These are phyloP conservation scores for Uropetala carovei DNA, from an alignment of 2,888 invertebrate genomes.

Conservation along the genomic window DNA sequence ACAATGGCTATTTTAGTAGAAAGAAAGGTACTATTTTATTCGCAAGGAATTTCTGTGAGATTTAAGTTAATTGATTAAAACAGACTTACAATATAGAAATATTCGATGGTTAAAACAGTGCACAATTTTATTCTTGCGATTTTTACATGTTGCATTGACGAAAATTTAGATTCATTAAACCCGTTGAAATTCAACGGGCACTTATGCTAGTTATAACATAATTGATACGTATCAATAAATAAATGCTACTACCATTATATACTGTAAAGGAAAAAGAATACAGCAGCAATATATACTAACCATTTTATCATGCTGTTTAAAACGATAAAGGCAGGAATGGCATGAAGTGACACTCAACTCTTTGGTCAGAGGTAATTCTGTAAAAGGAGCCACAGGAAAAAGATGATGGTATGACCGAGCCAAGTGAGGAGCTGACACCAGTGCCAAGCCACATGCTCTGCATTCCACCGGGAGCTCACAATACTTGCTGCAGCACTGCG, in stretches of 20 bases:
- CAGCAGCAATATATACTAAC: constrained; percentile 74
- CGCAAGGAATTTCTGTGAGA: no score
- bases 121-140: no score
- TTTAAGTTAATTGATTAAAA: no score
- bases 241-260: constrained; percentile 4
- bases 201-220: no score
- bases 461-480: constrained; percentile 99
- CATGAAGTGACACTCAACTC: constrained; percentile 80
- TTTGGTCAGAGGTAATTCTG: constrained; percentile 81
- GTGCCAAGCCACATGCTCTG: constrained; percentile 93
- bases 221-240: background rate
- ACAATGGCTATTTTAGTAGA: no score
- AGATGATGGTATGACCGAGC: constrained; percentile 98
- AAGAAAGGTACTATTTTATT: no score
- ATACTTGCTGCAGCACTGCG: constrained; percentile 98
- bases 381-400: constrained; percentile 92
- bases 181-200: no score
- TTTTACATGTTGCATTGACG: no score
- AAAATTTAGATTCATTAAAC: no score
- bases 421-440: constrained; percentile 98
- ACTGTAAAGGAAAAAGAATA: background rate
- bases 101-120: no score
- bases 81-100: no score
- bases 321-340: constrained; percentile 86
- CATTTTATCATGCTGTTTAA: constrained; percentile 84